Evolutionary conservation across 2,797 vertebrate genomes (phyloP), one percentile per base, ranked within the genome.

Genomic region (Masticophis lateralis): DNA sequence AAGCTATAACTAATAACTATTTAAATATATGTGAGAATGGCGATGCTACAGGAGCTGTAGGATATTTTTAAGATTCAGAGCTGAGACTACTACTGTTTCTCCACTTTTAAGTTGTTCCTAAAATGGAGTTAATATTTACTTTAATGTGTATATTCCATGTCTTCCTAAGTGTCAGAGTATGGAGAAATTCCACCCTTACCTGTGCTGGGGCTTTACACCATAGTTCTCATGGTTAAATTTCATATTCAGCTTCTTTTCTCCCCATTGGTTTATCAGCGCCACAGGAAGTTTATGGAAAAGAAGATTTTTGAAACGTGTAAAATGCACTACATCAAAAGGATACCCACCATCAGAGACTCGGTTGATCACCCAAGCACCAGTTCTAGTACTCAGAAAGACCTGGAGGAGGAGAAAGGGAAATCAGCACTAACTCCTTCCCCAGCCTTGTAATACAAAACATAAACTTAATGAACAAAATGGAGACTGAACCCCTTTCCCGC

Each of bases 311-410:
- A 96, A 74, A 88, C 98, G 97, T 37, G 95, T 98, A 88, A 97
- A 89, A 5, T 79, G 6, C 0, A n/a, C 88, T 94, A 98, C 96
- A 94, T 99, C 98, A 43, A 98, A 0, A 13, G 98, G 98, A 18
- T 98, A 95, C 11, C 98, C 98, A 6, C 91, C 92, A 10, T 32
- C 92, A 7, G 96, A 97, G 96, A 98, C 96, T 37, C 98, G 98
- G 89, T 97, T 95, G 0, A 98, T 18, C 63, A 98, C 96, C 98
- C 98, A 99, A 12, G 97, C 91, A 0, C 98, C 98, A n/a, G 96
- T 53, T 27, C 98, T 97, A 22, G 97, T 98, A 95, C 98, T 98
- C 86, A 99, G 97, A 95, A 98, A 98, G 0, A 98, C 98, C 98
- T 99, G 95, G 32, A 6, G 1, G 37, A 37, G 43, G 43, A 32